Conservation (phyloP, 2,797 vertebrate species). For the Phyllotis vaccarum region DNA sequence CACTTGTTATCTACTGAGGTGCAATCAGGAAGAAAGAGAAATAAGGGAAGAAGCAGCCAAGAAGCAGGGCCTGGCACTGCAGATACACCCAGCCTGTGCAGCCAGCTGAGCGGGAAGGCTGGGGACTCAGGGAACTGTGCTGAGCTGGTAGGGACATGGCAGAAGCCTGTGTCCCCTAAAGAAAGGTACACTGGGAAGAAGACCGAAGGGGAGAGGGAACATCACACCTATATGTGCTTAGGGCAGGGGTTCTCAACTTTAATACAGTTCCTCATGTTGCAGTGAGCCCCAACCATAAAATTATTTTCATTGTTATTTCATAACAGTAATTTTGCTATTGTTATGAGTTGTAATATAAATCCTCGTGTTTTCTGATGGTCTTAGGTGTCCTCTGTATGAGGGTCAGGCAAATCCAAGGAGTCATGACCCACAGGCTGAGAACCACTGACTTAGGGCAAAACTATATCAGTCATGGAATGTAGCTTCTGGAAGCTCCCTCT, state of each 20-base stretch:
- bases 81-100: not conserved
- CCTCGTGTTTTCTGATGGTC: not conserved
- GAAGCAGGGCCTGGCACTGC: slow-evolving; percentile 31
- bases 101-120: not conserved
- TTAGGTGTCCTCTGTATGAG: not conserved
- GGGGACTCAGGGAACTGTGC: not conserved
- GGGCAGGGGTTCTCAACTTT: not conserved
- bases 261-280: not conserved
- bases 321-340: not conserved
- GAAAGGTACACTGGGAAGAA: not conserved
- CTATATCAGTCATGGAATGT: not conserved
- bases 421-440: not conserved
- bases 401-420: not conserved
- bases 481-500: not conserved
- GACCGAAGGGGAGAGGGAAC: not conserved
- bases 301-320: not conserved
- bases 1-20: not conserved
- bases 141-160: not conserved
- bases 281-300: not conserved
- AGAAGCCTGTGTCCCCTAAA: not conserved
- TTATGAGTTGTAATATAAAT: not conserved
- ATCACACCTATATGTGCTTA: not conserved
- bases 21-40: slow-evolving; percentile 53
- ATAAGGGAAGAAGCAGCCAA: slow-evolving; percentile 13
- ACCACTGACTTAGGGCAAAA: not conserved